Base-by-base conservation (phyloP, 2,797 vertebrate species). In the Esox lucius region DNA sequence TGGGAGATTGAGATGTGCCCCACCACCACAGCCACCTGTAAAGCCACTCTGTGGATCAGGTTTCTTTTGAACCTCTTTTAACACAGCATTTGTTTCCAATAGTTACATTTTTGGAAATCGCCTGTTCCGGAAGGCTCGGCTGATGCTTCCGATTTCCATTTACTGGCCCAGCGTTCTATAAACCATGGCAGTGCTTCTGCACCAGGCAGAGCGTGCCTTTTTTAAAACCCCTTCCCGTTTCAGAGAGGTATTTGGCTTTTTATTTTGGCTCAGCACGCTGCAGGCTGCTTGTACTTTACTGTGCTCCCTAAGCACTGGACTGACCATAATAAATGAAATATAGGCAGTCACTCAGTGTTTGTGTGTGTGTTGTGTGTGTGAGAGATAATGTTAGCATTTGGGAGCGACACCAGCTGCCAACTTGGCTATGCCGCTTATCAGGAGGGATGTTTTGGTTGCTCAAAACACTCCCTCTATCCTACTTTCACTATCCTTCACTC, bases 1-100 rank as follows among this genome's bases (percentile, higher is more conserved):
- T 72, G 76, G 77, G 68, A 56, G 28, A 33, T 69, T 80, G 74
- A 75, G 77, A 77, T 78, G 83, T 81, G 70, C 84, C 83, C 80
- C 84, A 69, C 80, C 81, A 68, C 75, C 76, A 74, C 49, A 59
- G 78, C 83, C 90, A 92, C 90, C 91, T 92, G 91, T 93, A 92
- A 94, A 93, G 80, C 73, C 53, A 75, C 81, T 79, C 82, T 83
- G 73, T 72, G 76, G 86, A 90, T 92, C 87, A 22, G 71, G 84
- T 91, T 92, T 87, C 90, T 90, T 91, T 91, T 93, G 88, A 92
- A 92, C 86, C 89, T 33, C 64, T 61, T 88, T 90, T 87, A 93
- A 86, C 84, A 87, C 71, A 46, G 71, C 87, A 80, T 93, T 92
- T 85, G 87, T 82, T 90, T 90, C 85, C 88, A 90, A 87, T 84